Percentiles rank a stretch among this genome's conserved stretches.
Evolutionary conservation across 2,888 invertebrate species (phyloP).

Genomic region (Cataglyphis rosenhaueri): DNA sequence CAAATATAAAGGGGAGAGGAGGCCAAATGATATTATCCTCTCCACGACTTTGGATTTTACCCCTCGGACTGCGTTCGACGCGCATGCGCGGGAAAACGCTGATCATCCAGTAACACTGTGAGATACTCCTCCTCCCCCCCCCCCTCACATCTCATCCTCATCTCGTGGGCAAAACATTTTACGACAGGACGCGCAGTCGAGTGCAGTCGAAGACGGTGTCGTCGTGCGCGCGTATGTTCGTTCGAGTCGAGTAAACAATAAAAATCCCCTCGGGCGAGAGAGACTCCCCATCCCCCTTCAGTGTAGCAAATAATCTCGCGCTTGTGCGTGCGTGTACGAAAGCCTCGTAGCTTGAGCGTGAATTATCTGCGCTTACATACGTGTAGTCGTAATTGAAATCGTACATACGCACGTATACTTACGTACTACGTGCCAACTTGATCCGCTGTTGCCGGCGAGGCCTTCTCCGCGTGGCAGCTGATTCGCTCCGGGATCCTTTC

Average conservation of each 20-base stretch:
- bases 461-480: background rate
- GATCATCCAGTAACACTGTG: background rate
- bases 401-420: too few relatives aligned
- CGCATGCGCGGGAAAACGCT: conserved; percentile 1
- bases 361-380: background rate
- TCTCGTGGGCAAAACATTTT: background rate
- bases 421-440: background rate
- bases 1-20: background rate
- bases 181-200: background rate
- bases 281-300: too few relatives aligned
- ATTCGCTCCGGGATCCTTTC: background rate
- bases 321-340: too few relatives aligned
- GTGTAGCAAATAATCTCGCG: background rate
- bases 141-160: background rate
- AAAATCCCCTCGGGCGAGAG: background rate
- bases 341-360: background rate
- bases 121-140: too few relatives aligned
- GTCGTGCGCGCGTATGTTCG: background rate
- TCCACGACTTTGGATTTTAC: background rate
- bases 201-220: background rate
- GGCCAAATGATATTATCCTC: background rate
- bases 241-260: background rate
- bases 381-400: background rate
- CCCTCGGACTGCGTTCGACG: background rate
- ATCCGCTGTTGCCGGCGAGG: background rate